Conservation (phyloP, 2,113 vertebrate species). For the Hemibagrus wyckioides region DNA sequence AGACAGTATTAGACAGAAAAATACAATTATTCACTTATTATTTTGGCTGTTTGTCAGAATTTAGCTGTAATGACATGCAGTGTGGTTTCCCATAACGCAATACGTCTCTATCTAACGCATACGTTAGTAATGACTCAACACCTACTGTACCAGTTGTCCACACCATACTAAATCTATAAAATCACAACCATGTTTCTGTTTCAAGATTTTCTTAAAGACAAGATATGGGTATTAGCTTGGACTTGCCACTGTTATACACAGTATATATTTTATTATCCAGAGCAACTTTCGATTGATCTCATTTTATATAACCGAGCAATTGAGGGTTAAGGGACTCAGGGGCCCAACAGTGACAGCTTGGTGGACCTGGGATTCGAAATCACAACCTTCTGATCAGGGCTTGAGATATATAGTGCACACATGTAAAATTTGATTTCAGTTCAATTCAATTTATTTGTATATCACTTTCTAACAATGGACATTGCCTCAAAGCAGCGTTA, state of each 20-base stretch:
- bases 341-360: too few species aligned
- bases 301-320: too few species aligned
- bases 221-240: background rate
- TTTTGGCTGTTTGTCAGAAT: background rate
- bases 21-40: background rate
- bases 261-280: too few species aligned
- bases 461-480: too few species aligned
- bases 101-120: background rate
- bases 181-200: background rate
- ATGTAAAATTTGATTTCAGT: too few species aligned
- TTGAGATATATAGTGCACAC: background rate
- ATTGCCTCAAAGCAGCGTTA: too few species aligned
- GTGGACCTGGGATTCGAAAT: too few species aligned
- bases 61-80: background rate
- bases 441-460: too few species aligned
- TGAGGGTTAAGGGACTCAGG: too few species aligned
- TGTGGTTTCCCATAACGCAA: background rate
- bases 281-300: too few species aligned
- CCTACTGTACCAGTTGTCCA: background rate
- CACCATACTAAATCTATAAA: background rate
- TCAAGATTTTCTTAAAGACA: background rate
- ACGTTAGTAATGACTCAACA: background rate
- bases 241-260: background rate
- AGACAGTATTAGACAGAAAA: background rate
- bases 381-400: too few species aligned